Percentiles rank a stretch among this genome's conserved stretches.
These are phyloP conservation scores for Bombyx mandarina DNA, from an alignment of 1,140 invertebrate species.

Conservation along the genomic window DNA sequence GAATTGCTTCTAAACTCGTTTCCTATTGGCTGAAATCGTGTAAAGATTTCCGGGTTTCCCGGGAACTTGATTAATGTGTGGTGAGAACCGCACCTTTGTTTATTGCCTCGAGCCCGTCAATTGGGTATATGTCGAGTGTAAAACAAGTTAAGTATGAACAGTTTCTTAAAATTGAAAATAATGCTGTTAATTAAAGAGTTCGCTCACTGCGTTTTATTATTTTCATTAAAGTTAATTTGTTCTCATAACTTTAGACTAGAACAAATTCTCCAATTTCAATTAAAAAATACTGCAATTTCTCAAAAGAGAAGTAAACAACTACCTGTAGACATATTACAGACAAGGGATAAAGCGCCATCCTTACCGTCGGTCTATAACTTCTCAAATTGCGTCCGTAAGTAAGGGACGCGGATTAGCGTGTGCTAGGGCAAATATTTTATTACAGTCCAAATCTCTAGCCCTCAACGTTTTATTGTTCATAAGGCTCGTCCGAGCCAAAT, in stretches of 20 bases:
- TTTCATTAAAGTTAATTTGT: too few relatives aligned
- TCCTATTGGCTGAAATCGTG: constrained; percentile 31
- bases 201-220: too few relatives aligned
- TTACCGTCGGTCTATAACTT: constrained; percentile 46
- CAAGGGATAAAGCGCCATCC: constrained; percentile 1
- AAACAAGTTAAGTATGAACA: too few relatives aligned
- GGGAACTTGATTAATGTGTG: constrained; percentile 29
- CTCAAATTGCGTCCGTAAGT: constrained; percentile 64
- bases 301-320: background rate
- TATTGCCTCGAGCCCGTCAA: too few relatives aligned
- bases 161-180: too few relatives aligned
- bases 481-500: constrained; percentile 68
- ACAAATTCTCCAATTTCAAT: too few relatives aligned
- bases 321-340: constrained; percentile 1
- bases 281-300: too few relatives aligned
- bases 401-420: constrained; percentile 64
- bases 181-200: too few relatives aligned
- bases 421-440: constrained; percentile 70
- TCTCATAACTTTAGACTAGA: too few relatives aligned
- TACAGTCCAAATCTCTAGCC: constrained; percentile 68
- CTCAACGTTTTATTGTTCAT: constrained; percentile 70
- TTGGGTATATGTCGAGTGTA: too few relatives aligned
- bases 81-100: constrained; percentile 12
- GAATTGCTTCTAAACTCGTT: constrained; percentile 42
- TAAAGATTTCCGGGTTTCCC: constrained; percentile 30